phyloP scores from a whole-genome alignment of 2,888 invertebrate genomes.

The Dynastes maya region DNA sequence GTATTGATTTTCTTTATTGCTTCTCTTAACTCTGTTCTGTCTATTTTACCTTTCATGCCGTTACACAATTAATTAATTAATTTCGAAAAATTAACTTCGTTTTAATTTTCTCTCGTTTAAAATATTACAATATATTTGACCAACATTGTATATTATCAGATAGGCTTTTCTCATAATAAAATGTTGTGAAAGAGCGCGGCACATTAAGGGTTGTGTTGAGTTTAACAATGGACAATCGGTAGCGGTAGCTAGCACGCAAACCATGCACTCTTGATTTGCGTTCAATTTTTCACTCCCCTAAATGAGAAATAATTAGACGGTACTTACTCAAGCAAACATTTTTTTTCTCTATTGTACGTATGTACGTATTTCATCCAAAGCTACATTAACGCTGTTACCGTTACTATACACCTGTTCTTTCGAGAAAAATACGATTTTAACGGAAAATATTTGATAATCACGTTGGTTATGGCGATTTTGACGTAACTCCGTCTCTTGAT shows the following conservation, averaged over 20 bases:
- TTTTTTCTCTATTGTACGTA: not conserved
- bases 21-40: no score
- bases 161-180: constrained; percentile 17
- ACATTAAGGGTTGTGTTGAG: constrained; percentile 38
- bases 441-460: not conserved
- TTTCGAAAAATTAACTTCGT: no score
- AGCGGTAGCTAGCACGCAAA: constrained; percentile 21
- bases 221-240: constrained; percentile 37
- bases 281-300: constrained; percentile 10
- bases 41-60: no score
- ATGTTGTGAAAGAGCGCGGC: constrained; percentile 16
- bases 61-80: no score
- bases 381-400: not conserved
- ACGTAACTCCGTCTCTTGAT: no score
- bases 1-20: no score
- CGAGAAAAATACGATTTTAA: not conserved
- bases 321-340: constrained; percentile 23
- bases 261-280: constrained; percentile 29
- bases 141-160: not conserved
- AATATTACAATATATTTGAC: not conserved
- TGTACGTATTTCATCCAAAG: not conserved
- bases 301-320: constrained; percentile 26
- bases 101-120: no score
- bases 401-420: not conserved
- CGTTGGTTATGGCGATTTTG: not conserved